Conservation (phyloP, 2,113 vertebrate species). For the Barbus barbus region DNA sequence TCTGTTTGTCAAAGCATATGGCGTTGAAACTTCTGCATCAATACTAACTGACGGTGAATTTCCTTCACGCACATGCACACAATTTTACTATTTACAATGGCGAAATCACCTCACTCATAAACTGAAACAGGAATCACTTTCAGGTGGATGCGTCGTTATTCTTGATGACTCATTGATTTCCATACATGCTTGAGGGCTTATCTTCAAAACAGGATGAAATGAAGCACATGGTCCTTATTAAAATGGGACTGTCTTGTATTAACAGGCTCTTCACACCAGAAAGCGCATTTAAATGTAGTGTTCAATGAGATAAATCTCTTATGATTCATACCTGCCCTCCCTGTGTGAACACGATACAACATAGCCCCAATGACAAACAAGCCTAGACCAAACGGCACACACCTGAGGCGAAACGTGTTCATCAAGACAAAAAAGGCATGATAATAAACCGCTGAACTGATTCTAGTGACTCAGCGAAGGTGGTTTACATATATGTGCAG, state of each 20-base stretch:
- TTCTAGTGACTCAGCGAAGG: not conserved
- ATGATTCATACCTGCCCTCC: conserved; percentile 22
- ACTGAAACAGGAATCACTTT: not conserved
- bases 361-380: conserved; percentile 42
- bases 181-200: conserved; percentile 23
- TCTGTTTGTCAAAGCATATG: not conserved
- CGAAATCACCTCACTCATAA: not conserved
- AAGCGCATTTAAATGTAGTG: not conserved
- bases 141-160: not conserved
- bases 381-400: conserved; percentile 40
- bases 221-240: not conserved
- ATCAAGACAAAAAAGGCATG: conserved; percentile 12
- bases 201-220: not conserved
- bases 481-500: not conserved
- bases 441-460: not conserved
- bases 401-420: conserved; percentile 41
- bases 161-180: conserved; percentile 16
- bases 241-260: not conserved
- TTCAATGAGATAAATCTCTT: not conserved
- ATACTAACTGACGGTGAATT: not conserved
- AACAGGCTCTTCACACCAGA: not conserved
- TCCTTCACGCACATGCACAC: too few species aligned
- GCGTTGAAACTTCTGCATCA: not conserved
- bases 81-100: not conserved
- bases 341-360: conserved; percentile 41